These are phyloP conservation scores for Podarcis raffonei DNA, from an alignment of 2,113 vertebrate genomes.

Conservation along the genomic window DNA sequence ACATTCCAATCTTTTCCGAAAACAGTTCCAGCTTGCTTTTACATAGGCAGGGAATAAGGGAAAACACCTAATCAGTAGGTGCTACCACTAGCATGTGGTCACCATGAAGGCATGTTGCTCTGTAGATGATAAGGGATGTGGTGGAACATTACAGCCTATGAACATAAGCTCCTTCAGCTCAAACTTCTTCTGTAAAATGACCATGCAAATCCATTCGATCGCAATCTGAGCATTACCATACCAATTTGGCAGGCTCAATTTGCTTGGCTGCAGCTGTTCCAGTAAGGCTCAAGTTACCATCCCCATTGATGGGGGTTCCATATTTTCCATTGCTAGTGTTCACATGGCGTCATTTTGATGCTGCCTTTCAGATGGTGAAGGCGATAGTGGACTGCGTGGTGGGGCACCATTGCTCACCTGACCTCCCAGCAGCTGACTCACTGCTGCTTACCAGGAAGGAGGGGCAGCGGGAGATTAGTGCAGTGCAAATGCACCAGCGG, in stretches of 20 bases:
- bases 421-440: no score
- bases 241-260: background rate
- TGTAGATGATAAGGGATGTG: no score
- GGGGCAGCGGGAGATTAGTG: no score
- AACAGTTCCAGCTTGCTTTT: no score
- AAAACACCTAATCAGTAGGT: background rate
- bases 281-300: background rate
- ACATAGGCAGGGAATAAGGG: background rate
- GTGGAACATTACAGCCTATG: background rate
- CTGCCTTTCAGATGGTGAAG: background rate
- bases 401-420: no score
- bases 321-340: background rate
- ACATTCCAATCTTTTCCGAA: no score
- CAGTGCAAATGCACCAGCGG: no score
- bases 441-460: no score
- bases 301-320: background rate
- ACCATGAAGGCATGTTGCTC: background rate
- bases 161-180: background rate
- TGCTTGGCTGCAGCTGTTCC: background rate
- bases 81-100: background rate
- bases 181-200: background rate
- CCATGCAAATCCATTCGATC: background rate
- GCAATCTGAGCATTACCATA: background rate
- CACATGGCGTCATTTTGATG: background rate
- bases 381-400: no score